Percentiles rank a stretch among this genome's conserved stretches.
Conservation (phyloP, 1,140 invertebrate genomes). For the Heliconius eleuchia region DNA sequence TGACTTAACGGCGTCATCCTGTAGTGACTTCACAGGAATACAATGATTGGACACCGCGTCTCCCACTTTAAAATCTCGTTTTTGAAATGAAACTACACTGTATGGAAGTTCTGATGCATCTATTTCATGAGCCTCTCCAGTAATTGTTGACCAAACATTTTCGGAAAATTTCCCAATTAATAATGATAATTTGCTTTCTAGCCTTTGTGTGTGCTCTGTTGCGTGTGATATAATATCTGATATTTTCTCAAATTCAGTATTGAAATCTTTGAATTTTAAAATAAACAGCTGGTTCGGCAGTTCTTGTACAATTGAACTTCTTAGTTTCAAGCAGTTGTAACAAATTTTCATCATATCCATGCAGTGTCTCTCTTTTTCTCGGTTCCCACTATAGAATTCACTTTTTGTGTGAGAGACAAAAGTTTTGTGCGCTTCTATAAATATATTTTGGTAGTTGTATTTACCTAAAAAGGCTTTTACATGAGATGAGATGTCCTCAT, state of each 20-base stretch:
- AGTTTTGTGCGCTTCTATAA: conserved; percentile 59
- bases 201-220: conserved; percentile 62
- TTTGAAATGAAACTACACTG: conserved; percentile 71
- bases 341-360: conserved; percentile 69
- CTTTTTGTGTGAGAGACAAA: conserved; percentile 60
- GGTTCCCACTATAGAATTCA: conserved; percentile 59
- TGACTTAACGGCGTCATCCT: conserved; percentile 58
- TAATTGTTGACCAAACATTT: conserved; percentile 71
- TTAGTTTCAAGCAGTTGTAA: conserved; percentile 72
- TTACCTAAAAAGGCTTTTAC: conserved; percentile 66
- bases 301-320: conserved; percentile 70
- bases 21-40: conserved; percentile 48
- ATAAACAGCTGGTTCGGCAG: conserved; percentile 65
- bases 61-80: conserved; percentile 70
- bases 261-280: conserved; percentile 72
- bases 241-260: conserved; percentile 71
- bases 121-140: conserved; percentile 55
- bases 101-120: conserved; percentile 61
- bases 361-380: conserved; percentile 62
- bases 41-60: conserved; percentile 58
- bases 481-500: conserved; percentile 64
- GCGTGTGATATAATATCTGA: conserved; percentile 63
- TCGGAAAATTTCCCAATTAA: conserved; percentile 57
- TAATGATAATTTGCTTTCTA: conserved; percentile 49
- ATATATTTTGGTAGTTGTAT: conserved; percentile 63